These are phyloP conservation scores for Pristionchus entomophagus DNA, from an alignment of 2,888 invertebrate species.

Conservation along the genomic window DNA sequence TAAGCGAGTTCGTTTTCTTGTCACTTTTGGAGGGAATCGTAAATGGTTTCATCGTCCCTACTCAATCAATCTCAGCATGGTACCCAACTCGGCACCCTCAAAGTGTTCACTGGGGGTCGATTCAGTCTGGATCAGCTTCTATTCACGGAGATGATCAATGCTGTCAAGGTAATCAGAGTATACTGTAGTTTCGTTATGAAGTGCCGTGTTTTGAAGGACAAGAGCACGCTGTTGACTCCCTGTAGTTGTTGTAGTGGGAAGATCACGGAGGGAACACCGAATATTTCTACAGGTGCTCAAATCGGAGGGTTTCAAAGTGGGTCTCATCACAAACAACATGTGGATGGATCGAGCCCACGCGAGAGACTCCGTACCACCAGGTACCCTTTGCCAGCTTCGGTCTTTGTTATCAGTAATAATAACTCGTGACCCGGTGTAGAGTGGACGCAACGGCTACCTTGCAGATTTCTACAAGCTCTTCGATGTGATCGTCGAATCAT, in stretches of 20 bases:
- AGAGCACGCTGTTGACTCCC: not conserved
- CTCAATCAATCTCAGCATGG: not conserved
- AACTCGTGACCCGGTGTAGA: not conserved
- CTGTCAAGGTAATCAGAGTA: slow-evolving; percentile 20
- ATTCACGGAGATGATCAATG: slow-evolving; percentile 47
- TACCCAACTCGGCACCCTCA: not conserved
- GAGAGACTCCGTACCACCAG: slow-evolving; percentile 58
- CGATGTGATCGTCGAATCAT: slow-evolving; percentile 77
- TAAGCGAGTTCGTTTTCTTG: slow-evolving; percentile 69
- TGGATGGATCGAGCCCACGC: slow-evolving; percentile 68
- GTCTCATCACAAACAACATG: slow-evolving; percentile 78
- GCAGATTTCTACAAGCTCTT: slow-evolving; percentile 52
- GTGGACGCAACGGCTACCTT: not conserved
- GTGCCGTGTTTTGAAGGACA: not conserved
- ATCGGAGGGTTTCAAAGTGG: slow-evolving; percentile 77
- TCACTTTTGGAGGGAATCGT: not conserved
- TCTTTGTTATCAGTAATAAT: not conserved
- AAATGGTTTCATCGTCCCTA: not conserved
- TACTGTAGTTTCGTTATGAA: not conserved
- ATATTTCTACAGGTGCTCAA: slow-evolving; percentile 65
- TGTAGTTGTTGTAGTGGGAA: slow-evolving; percentile 47
- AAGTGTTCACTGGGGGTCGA: slow-evolving; percentile 2
- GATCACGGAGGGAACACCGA: not conserved
- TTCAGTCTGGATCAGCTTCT: not conserved
- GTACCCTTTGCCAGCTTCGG: not conserved